These are phyloP conservation scores for Phytoseiulus persimilis DNA, from an alignment of 2,888 invertebrate species.

Conservation along the genomic window DNA sequence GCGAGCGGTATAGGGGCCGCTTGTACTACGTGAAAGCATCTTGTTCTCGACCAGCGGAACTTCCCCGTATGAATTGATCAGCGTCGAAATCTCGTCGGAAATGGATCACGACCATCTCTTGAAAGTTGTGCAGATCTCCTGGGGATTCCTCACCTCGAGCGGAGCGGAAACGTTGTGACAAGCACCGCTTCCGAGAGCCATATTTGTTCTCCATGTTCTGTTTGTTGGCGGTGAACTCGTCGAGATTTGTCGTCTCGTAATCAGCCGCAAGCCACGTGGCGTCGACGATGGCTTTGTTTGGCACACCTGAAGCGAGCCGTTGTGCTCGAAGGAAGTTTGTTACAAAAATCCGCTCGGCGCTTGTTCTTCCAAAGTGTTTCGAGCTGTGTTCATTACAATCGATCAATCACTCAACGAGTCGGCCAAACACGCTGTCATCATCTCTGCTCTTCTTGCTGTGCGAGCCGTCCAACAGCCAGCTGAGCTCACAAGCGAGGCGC, in stretches of 20 bases:
- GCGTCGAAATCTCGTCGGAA: no score
- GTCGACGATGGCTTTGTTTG: not conserved
- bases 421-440: not conserved
- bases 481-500: not conserved
- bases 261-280: not conserved
- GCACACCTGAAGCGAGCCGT: not conserved
- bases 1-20: no score
- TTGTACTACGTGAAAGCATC: no score
- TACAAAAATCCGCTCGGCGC: not conserved
- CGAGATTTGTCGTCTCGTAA: not conserved
- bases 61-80: no score
- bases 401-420: not conserved
- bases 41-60: no score
- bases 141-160: no score
- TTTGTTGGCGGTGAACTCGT: not conserved
- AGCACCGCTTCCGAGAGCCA: no score
- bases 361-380: not conserved
- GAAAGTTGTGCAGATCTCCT: no score
- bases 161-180: no score
- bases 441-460: not conserved
- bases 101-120: no score
- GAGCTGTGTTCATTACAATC: not conserved
- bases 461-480: not conserved
- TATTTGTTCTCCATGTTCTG: no score
- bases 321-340: not conserved